Conservation (phyloP, 2,797 vertebrate genomes). For the Mico argentatus region DNA sequence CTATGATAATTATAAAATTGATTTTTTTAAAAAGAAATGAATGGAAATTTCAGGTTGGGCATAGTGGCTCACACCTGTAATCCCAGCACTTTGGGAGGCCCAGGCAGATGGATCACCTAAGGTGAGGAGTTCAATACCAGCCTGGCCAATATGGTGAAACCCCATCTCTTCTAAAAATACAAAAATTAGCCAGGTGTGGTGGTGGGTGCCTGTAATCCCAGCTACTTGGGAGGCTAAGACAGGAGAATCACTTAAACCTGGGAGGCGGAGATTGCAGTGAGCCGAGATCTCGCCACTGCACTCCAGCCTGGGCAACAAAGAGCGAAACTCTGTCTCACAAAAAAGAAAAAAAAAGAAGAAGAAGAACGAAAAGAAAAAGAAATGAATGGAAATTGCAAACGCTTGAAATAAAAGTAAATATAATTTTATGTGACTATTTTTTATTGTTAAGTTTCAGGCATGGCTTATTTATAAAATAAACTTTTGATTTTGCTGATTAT, state of each 20-base stretch:
- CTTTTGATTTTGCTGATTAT: constrained; percentile 12
- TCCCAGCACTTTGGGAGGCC: background rate
- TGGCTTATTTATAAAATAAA: constrained; percentile 29
- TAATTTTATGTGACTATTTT: background rate
- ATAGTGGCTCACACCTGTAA: background rate
- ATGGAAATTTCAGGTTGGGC: background rate
- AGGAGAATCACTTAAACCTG: background rate
- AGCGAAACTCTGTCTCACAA: background rate
- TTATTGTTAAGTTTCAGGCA: background rate
- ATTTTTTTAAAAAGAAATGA: constrained; percentile 15
- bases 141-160: background rate
- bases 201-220: background rate
- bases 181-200: background rate
- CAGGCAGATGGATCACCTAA: background rate
- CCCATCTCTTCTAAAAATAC: background rate
- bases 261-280: background rate
- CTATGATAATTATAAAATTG: background rate
- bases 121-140: background rate
- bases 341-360: background rate
- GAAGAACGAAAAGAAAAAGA: background rate
- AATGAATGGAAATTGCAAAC: constrained; percentile 13
- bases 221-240: background rate
- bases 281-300: background rate
- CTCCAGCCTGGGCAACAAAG: background rate
- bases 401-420: constrained; percentile 33